Evolutionary conservation across 1,140 invertebrate genomes (phyloP).

Genomic region (Caenorhabditis remanei): DNA sequence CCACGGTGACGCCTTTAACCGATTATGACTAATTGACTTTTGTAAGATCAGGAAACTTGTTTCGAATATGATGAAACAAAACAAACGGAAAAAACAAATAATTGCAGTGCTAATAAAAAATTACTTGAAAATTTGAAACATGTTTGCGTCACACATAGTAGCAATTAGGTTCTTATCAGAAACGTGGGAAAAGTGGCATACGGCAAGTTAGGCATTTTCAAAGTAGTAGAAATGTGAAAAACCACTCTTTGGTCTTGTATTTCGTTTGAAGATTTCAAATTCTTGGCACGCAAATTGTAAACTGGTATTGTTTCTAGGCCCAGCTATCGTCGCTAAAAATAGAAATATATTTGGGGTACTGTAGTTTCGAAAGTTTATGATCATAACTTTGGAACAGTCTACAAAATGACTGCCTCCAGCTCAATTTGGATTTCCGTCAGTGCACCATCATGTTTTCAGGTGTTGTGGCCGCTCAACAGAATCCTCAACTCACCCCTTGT

Average conservation of each 20-base stretch:
- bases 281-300: too few species aligned
- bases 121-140: neutral
- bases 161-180: neutral
- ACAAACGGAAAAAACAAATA: neutral
- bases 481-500: neutral
- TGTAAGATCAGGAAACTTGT: neutral
- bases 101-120: too few species aligned
- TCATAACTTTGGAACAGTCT: too few species aligned
- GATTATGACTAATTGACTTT: constrained; percentile 30
- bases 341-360: too few species aligned
- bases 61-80: neutral
- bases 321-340: too few species aligned
- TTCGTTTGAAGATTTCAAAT: too few species aligned
- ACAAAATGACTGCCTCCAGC: too few species aligned
- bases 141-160: neutral
- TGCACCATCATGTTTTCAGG: neutral
- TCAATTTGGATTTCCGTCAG: too few species aligned
- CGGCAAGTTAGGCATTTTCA: neutral
- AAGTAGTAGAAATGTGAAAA: neutral
- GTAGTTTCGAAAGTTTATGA: too few species aligned
- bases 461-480: constrained; percentile 1
- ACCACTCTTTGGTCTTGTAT: too few species aligned
- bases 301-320: too few species aligned
- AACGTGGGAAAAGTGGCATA: neutral
- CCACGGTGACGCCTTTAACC: neutral